Evolutionary conservation across 2,797 vertebrate species (phyloP), one percentile per base, ranked within the genome.

Genomic region (Rallus crepitans): DNA sequence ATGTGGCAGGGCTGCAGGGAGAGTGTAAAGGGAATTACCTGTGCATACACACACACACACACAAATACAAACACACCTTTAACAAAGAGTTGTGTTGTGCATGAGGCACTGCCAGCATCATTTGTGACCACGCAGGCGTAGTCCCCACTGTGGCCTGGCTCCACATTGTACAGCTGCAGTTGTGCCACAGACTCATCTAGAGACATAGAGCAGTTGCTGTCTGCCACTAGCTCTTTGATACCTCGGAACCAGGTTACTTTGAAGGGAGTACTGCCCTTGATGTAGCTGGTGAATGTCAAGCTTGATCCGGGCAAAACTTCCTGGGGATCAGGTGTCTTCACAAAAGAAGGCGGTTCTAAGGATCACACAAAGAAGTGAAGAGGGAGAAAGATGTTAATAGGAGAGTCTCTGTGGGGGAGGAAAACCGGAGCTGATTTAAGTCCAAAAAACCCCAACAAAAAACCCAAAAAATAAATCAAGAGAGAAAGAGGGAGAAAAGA

Each of bases 71-170:
- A 97, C 99, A 98, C 96, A 98, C 99, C 99, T 99, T 99, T 99
- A 33, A 99, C 99, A 98, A 99, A 99, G 89, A 99, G 99, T 63
- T 98, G 98, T 7, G 98, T 92, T 20, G 98, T 98, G 92, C 99
- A 99, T 20, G 99, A 99, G 93, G 99, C 98, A 82, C 98, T 99
- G 87, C 99, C 99, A 28, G 99, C 99, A 63, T 99, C 99, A 31
- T 99, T 99, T 89, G 98, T 98, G 30, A 99, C 98, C 24, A 99
- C 98, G 24, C 99, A 99, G 37, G 99, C 99, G 91, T 99, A 99
- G 86, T 99, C 98, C 45, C 98, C 98, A 0, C 98, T 99, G 93
- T 99, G 98, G 27, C 92, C 82, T 9, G 99, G 98, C 86, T 99
- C 99, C 82, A 99, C 98, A 5, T 98, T 98, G 85, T 98, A 97